phyloP scores from a whole-genome alignment of 2,888 invertebrate species.

The Amblyteles armatorius region DNA sequence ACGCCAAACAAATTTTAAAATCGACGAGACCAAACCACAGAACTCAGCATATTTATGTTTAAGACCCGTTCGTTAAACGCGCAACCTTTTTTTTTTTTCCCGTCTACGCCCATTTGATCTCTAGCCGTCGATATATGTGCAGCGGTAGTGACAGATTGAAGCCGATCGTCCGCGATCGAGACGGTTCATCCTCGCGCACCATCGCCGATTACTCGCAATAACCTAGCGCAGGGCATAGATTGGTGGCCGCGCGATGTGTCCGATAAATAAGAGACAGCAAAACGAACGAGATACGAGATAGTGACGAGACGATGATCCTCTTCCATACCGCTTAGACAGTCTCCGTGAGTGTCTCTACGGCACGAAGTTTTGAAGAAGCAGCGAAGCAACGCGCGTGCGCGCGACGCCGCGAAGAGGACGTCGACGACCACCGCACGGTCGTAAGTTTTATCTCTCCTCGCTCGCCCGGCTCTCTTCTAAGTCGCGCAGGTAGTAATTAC shows the following conservation, averaged over 20 bases:
- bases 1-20: no score
- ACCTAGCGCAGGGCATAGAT: slow-evolving; percentile 10
- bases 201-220: slow-evolving; percentile 44
- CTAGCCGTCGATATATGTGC: not conserved
- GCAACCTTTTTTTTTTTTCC: no score
- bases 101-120: no score
- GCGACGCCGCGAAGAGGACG: slow-evolving; percentile 38
- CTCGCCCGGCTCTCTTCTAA: slow-evolving; percentile 66
- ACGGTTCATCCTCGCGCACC: slow-evolving; percentile 49
- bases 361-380: slow-evolving; percentile 47
- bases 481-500: slow-evolving; percentile 83
- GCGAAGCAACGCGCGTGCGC: slow-evolving; percentile 18
- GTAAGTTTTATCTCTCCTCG: slow-evolving; percentile 76
- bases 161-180: slow-evolving; percentile 55
- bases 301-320: slow-evolving; percentile 44
- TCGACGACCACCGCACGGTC: slow-evolving; percentile 64
- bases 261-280: slow-evolving; percentile 27
- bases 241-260: not conserved
- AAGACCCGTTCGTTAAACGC: no score
- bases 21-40: no score
- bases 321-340: not conserved
- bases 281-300: slow-evolving; percentile 27
- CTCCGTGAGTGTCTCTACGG: not conserved
- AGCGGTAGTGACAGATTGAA: slow-evolving; percentile 1
- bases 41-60: no score